phyloP scores from a whole-genome alignment of 2,888 invertebrate genomes.

The Mantis religiosa region DNA sequence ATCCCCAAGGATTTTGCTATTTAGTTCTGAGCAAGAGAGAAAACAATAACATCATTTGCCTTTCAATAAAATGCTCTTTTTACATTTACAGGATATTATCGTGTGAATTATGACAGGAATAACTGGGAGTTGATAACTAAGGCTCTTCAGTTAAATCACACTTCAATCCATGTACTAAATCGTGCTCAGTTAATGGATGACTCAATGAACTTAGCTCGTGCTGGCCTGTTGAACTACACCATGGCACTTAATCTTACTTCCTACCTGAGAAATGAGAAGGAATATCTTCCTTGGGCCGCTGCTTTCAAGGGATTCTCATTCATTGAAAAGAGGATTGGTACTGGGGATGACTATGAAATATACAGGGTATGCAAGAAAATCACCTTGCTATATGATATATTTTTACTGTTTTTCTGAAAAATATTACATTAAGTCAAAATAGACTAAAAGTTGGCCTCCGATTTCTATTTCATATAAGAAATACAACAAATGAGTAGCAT shows the following conservation, averaged over 20 bases:
- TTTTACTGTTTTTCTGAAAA: too few species aligned
- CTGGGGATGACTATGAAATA: not conserved
- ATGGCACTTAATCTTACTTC: constrained; percentile 59
- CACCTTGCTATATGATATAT: too few species aligned
- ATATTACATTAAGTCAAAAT: too few species aligned
- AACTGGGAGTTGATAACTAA: constrained; percentile 55
- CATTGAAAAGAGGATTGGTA: constrained; percentile 33
- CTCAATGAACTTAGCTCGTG: constrained; percentile 61
- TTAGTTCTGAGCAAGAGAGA: too few species aligned
- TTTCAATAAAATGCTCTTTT: not conserved
- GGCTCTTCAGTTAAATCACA: constrained; percentile 35
- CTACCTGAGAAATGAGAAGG: constrained; percentile 58
- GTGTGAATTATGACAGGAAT: constrained; percentile 57
- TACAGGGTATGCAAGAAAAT: not conserved
- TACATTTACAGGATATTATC: constrained; percentile 51
- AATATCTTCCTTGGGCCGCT: constrained; percentile 64
- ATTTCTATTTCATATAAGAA: too few species aligned
- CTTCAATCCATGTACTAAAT: constrained; percentile 54
- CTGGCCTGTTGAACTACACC: constrained; percentile 54
- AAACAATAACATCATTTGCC: too few species aligned
- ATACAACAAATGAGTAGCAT: too few species aligned
- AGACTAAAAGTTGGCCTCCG: too few species aligned
- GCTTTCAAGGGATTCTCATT: constrained; percentile 48
- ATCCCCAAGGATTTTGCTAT: too few species aligned
- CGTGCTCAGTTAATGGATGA: constrained; percentile 72